phyloP scores from a whole-genome alignment of 1,140 invertebrate genomes.

The Tetramorium alpestre region DNA sequence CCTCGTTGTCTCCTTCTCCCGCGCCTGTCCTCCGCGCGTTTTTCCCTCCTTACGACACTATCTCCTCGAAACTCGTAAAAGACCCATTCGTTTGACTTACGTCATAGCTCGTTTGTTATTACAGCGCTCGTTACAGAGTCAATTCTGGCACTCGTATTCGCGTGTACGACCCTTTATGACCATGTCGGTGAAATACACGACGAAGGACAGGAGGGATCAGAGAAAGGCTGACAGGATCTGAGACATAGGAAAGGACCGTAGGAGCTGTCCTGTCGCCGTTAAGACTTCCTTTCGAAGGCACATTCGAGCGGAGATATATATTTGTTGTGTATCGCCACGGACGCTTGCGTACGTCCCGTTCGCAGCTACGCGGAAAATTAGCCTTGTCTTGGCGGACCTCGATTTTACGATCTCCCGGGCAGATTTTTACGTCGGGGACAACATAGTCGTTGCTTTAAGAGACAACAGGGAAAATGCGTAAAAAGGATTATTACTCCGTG shows the following conservation, averaged over 20 bases:
- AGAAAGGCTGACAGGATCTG: not conserved
- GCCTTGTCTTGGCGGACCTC: slow-evolving; percentile 22
- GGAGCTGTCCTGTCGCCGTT: slow-evolving; percentile 43
- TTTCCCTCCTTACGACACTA: slow-evolving; percentile 54
- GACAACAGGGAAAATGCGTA: not conserved
- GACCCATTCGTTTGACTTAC: slow-evolving; percentile 79
- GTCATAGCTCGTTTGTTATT: slow-evolving; percentile 77
- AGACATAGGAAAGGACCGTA: slow-evolving; percentile 22
- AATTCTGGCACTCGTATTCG: slow-evolving; percentile 73
- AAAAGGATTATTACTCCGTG: slow-evolving; percentile 15
- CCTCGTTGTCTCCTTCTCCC: not conserved
- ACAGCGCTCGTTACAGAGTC: slow-evolving; percentile 73
- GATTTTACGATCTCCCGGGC: slow-evolving; percentile 44
- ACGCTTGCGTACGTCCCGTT: slow-evolving; percentile 23
- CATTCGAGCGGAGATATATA: slow-evolving; percentile 37
- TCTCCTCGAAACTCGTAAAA: slow-evolving; percentile 78
- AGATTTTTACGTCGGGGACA: slow-evolving; percentile 33
- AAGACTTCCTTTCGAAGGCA: slow-evolving; percentile 41
- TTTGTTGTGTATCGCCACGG: slow-evolving; percentile 29
- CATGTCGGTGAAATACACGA: slow-evolving; percentile 38
- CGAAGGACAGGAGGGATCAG: not conserved
- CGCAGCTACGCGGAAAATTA: slow-evolving; percentile 55
- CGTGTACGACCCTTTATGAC: slow-evolving; percentile 66
- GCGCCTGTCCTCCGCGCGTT: not conserved
- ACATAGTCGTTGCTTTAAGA: slow-evolving; percentile 14